phyloP scores from a whole-genome alignment of 2,113 vertebrate species.

The Malurus cyaneus region DNA sequence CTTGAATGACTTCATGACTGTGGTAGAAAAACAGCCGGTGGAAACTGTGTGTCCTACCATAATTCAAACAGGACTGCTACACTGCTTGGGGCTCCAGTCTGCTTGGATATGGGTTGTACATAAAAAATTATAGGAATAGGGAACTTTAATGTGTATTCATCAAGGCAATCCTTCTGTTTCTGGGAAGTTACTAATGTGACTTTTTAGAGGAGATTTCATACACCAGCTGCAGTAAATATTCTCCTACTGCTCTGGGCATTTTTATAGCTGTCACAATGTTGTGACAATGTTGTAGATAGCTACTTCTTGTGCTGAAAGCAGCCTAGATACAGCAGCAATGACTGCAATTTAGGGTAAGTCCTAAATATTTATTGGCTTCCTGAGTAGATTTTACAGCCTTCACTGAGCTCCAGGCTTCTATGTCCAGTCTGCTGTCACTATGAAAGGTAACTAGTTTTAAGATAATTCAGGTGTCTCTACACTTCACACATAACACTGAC shows the following conservation, averaged over 20 bases:
- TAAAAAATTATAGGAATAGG: not conserved
- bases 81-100: not conserved
- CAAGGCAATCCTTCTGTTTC: not conserved
- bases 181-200: not conserved
- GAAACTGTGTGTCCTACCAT: conserved; percentile 9
- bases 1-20: conserved; percentile 15
- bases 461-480: not conserved
- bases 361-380: conserved; percentile 50
- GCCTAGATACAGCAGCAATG: not conserved
- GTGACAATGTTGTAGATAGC: not conserved
- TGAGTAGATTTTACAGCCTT: conserved; percentile 32
- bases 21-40: conserved; percentile 1
- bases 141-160: not conserved
- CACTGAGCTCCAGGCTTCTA: not conserved
- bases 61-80: not conserved
- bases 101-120: not conserved
- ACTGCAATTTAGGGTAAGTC: conserved; percentile 9
- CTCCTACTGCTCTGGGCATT: not conserved
- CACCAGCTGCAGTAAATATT: not conserved
- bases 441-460: not conserved
- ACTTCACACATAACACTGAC: not conserved
- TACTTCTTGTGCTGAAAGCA: not conserved
- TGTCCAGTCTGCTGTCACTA: not conserved
- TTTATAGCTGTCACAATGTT: conserved; percentile 16
- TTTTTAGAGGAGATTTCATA: not conserved